Base-by-base conservation (phyloP, 2,797 vertebrate genomes). In the Huso huso region DNA sequence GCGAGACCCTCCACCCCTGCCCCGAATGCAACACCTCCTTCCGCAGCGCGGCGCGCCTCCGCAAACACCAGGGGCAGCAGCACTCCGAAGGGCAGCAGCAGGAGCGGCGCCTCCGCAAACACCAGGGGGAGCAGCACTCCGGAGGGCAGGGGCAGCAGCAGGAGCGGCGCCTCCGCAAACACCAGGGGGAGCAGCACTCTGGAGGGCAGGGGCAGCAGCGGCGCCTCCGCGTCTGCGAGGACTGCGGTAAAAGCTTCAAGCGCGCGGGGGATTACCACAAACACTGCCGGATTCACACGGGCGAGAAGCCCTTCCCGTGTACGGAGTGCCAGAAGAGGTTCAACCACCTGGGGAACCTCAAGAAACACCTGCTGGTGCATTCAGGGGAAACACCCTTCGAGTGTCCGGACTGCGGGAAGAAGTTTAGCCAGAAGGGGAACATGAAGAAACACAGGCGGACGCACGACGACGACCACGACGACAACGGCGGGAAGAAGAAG, bases 1-100 rank as follows among this genome's bases (percentile, higher is more conserved):
- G 23, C 23, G 23, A 37, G 23, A 37, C 23, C 23, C 66, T 91
- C 89, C 69, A 86, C 76, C 6, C 83, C 86, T 0, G 15, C 75
- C 75, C 77, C 77, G 71, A 84, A 70, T 78, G 37, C 60, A 3
- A 1, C 48, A 7, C 51, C 51, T 37, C 23, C 23, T 55, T 55
- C 52, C 52, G 52, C 9, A 55, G 52, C 4, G 52, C 52, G 0
- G 52, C 52, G 9, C 52, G 6, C n/a, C 52, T 55, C 23, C 2
- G 23, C 23, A 37, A 37, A 37, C 23, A 37, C 23, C 23, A 37
- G 4, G 23, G 23, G 23, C 2, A 37, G 23, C 23, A 37, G 23
- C 23, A 37, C 23, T 37, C 23, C 2, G 23, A 2, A 37, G 23
- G 2, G 23, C 23, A 37, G 23, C 23, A 37, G 15, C 52, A 53